Conservation (phyloP, 2,797 vertebrate genomes). For the Channallabes apus region DNA sequence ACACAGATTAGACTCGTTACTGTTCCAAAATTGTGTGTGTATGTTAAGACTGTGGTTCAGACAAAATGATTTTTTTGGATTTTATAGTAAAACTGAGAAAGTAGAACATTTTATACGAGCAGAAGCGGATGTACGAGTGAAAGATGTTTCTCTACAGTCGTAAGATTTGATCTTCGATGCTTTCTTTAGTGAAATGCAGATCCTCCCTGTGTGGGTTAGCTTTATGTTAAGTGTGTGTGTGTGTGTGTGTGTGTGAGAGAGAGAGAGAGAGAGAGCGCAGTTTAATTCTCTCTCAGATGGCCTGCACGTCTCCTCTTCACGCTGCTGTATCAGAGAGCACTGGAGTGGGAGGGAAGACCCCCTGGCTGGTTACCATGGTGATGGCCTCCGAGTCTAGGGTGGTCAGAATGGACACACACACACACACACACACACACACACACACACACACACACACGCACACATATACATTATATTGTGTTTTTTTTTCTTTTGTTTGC, state of each 20-base stretch:
- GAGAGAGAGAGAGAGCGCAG: not conserved
- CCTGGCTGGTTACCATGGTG: constrained; percentile 61
- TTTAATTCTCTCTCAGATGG: not conserved
- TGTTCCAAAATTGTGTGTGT: too few species aligned
- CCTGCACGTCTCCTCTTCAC: not conserved
- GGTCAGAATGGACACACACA: constrained; percentile 10
- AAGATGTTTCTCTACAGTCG: not conserved
- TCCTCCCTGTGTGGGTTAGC: not conserved
- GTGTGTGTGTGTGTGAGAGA: too few species aligned
- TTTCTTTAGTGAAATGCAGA: not conserved
- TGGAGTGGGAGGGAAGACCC: constrained; percentile 48
- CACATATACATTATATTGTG: not conserved
- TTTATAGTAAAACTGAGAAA: not conserved
- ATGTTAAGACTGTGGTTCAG: not conserved
- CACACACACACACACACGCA: not conserved
- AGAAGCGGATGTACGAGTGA: not conserved
- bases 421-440: not conserved
- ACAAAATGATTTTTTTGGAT: not conserved
- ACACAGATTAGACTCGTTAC: too few species aligned
- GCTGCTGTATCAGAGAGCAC: constrained; percentile 37
- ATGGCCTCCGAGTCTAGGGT: constrained; percentile 48
- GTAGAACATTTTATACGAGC: not conserved
- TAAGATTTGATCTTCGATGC: not conserved
- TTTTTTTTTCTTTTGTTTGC: not conserved
- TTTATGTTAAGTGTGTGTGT: not conserved